Base-by-base conservation (phyloP, 2,797 vertebrate genomes). In the Fistularia tabacaria region DNA sequence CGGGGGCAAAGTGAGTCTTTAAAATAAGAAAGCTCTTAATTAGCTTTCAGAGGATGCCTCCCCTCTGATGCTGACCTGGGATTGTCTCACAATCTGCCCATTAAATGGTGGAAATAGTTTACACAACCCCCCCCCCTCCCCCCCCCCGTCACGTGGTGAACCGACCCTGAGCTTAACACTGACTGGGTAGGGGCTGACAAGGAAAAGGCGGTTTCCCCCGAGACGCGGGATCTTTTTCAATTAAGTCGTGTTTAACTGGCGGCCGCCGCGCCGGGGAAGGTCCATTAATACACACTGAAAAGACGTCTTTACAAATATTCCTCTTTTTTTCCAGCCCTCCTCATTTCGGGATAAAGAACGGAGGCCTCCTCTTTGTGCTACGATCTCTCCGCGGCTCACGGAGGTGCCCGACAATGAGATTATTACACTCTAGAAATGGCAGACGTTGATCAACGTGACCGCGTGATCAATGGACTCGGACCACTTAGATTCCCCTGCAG, bases 191-290 rank as follows among this genome's bases (percentile, higher is more conserved):
- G 42, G n/a, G n/a, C 39, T 3, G 8, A 56, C 54, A 62, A 57
- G 51, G 62, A 51, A 70, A 53, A 49, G 43, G 7, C 54, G 54
- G 67, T 74, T 68, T 69, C 64, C 62, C 60, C n/a, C 0, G 51
- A 65, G 74, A 69, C 51, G 9, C 48, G 38, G 48, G 41, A 73
- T 68, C 52, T 14, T 48, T 64, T 64, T 76, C 54, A 69, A 51
- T 62, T 59, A 64, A 71, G 54, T 62, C 8, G 38, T 14, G 43
- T 65, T 64, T 46, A 57, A 66, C 50, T 8, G 40, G 14, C 42
- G 36, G 39, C 52, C 14, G 47, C 41, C 64, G 48, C 7, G 57
- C 40, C 54, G 53, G 10, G 49, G 10, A 59, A 38, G 41, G 25
- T 48, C 12, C 25, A 39, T 54, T 59, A 42, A 60, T 61, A 47